These are phyloP conservation scores for Sigmodon hispidus DNA, from an alignment of 2,113 vertebrate species.

Conservation along the genomic window DNA sequence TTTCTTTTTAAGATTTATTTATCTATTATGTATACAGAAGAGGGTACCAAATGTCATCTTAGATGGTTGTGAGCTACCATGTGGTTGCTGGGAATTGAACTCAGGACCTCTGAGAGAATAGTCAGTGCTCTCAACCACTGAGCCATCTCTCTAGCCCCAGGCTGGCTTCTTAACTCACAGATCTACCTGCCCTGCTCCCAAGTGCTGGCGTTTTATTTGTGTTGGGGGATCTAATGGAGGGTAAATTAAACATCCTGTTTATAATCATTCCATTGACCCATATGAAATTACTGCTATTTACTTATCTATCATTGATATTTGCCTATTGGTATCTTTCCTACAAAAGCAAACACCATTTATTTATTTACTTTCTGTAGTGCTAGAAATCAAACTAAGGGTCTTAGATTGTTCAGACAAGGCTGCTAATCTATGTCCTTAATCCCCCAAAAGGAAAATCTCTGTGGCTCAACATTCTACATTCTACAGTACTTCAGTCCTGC, in stretches of 20 bases:
- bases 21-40: too few species aligned
- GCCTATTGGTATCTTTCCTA: not conserved
- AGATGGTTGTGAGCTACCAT: too few species aligned
- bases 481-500: not conserved
- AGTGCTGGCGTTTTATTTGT: not conserved
- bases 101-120: too few species aligned
- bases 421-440: not conserved
- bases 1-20: too few species aligned
- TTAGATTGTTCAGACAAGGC: not conserved
- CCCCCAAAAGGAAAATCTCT: not conserved
- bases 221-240: not conserved
- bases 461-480: not conserved
- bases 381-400: not conserved
- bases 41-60: too few species aligned
- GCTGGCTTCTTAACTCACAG: not conserved
- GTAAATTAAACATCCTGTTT: not conserved
- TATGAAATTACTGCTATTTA: not conserved
- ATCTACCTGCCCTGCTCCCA: not conserved
- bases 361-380: not conserved
- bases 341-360: not conserved
- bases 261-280: not conserved
- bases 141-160: too few species aligned
- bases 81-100: too few species aligned
- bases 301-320: not conserved
- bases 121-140: too few species aligned